Evolutionary conservation across 2,888 invertebrate species (phyloP).

Genomic region (Nowickia ferox): DNA sequence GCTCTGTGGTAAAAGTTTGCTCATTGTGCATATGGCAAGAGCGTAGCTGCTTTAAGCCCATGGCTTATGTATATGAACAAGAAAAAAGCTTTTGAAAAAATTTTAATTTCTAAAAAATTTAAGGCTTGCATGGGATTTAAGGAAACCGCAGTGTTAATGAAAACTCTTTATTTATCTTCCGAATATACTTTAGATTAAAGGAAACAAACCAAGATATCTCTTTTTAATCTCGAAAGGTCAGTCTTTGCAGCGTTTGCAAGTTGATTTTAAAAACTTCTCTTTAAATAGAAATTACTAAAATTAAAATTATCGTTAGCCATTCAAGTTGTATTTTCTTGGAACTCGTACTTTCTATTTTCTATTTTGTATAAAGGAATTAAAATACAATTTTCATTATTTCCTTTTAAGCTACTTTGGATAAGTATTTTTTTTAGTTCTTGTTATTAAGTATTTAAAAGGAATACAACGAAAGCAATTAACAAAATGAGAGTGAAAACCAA

Average conservation of each 20-base stretch:
- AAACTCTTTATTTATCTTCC: too few species aligned
- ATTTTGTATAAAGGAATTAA: not conserved
- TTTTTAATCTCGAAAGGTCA: too few species aligned
- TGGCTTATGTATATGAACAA: too few species aligned
- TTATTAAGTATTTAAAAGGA: conserved; percentile 29
- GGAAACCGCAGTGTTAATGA: too few species aligned
- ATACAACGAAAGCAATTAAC: conserved; percentile 61
- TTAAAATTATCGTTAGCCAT: not conserved
- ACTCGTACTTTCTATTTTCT: not conserved
- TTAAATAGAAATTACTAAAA: not conserved
- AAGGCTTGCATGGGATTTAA: too few species aligned
- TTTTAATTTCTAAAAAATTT: too few species aligned
- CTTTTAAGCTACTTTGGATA: not conserved
- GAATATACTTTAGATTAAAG: too few species aligned
- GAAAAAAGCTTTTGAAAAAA: too few species aligned
- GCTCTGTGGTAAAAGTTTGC: too few species aligned
- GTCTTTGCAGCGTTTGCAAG: not conserved
- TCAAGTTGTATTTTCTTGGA: not conserved
- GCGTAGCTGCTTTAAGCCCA: too few species aligned
- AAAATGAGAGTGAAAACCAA: conserved; percentile 3
- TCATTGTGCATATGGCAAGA: too few species aligned
- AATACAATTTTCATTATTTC: not conserved
- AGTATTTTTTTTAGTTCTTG: not conserved
- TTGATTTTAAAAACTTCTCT: not conserved
- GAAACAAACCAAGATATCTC: too few species aligned